These are phyloP conservation scores for Penaeus vannamei DNA, from an alignment of 1,140 invertebrate genomes.

Conservation along the genomic window DNA sequence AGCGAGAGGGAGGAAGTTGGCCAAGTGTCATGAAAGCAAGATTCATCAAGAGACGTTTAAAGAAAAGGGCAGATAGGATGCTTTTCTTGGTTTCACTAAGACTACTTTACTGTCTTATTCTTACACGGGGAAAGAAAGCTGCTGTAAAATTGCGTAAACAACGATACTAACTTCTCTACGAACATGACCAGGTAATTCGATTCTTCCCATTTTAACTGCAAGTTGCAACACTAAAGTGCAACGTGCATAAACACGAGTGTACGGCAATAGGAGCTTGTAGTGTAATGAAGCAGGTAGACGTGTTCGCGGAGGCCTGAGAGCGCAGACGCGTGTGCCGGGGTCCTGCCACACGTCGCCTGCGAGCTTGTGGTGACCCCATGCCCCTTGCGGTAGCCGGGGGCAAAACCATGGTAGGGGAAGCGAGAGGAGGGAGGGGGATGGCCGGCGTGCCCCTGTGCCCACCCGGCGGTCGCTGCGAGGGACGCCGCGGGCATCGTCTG, in stretches of 20 bases:
- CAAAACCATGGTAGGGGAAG: constrained; percentile 26
- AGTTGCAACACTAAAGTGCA: no score
- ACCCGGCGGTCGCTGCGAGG: constrained; percentile 51
- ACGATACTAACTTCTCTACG: no score
- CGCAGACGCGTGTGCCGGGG: constrained; percentile 53
- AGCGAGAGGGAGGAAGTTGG: not conserved
- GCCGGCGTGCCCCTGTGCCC: constrained; percentile 34
- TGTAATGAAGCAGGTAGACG: no score
- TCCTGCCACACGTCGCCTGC: constrained; percentile 58
- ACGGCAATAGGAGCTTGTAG: not conserved
- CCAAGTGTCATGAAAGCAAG: not conserved
- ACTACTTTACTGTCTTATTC: no score
- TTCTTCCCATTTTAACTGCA: no score
- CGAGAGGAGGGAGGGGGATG: constrained; percentile 14
- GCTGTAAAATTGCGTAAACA: no score
- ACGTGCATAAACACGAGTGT: no score
- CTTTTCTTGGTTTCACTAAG: no score
- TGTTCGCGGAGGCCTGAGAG: constrained; percentile 27
- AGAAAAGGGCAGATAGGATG: no score
- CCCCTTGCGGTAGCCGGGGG: constrained; percentile 60
- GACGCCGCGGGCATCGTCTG: constrained; percentile 41
- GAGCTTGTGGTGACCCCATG: constrained; percentile 49
- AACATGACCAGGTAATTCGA: no score
- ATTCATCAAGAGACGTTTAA: no score
- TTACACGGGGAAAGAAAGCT: no score